Percentiles rank a stretch among this genome's conserved stretches.
phyloP scores from a whole-genome alignment of 1,140 invertebrate genomes.

The Scylla paramamosain region DNA sequence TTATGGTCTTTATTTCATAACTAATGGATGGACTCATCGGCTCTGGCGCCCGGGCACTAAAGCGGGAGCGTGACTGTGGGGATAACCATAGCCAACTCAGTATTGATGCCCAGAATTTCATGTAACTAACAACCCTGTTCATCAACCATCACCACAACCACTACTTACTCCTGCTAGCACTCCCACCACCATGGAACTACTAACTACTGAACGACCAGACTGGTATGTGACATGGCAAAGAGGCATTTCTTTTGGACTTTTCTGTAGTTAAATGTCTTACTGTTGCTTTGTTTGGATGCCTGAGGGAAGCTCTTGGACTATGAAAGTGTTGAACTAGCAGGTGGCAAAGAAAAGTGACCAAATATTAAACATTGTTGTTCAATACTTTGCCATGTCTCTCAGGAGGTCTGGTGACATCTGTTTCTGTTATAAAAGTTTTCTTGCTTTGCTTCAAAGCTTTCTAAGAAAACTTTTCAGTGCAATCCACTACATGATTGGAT shows the following conservation, averaged over 20 bases:
- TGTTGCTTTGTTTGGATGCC: slow-evolving; percentile 9
- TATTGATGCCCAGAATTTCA: slow-evolving; percentile 75
- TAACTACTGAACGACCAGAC: slow-evolving; percentile 74
- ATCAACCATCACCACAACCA: slow-evolving; percentile 67
- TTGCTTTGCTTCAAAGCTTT: background rate
- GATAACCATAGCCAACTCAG: slow-evolving; percentile 73
- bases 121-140: slow-evolving; percentile 73
- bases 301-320: slow-evolving; percentile 5
- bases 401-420: slow-evolving; percentile 34
- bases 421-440: background rate
- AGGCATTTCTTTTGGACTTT: slow-evolving; percentile 65
- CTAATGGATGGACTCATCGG: slow-evolving; percentile 64
- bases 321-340: background rate
- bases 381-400: slow-evolving; percentile 42
- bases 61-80: slow-evolving; percentile 67
- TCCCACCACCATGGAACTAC: slow-evolving; percentile 67
- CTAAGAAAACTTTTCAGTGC: slow-evolving; percentile 2
- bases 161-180: slow-evolving; percentile 63
- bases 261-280: background rate
- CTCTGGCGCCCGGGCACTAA: slow-evolving; percentile 59
- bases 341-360: background rate
- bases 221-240: slow-evolving; percentile 74
- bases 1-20: slow-evolving; percentile 71
- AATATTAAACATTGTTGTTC: background rate
- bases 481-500: background rate